Conservation (phyloP, 2,113 vertebrate genomes). For the Pachycephala philippinensis region DNA sequence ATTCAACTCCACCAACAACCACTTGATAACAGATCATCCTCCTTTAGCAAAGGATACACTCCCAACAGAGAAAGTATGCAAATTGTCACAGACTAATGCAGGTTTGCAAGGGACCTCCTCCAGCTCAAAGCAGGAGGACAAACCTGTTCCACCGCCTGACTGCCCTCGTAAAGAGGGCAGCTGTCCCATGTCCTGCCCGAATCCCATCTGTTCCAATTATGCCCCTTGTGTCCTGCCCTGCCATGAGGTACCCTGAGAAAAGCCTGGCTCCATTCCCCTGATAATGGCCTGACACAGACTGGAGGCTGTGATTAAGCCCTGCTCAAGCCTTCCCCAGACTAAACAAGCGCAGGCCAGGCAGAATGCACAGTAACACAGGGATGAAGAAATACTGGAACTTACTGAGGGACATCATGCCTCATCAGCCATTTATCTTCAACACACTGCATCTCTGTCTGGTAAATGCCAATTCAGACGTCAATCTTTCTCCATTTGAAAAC, state of each 20-base stretch:
- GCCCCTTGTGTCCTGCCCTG: not conserved
- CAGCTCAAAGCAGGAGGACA: not conserved
- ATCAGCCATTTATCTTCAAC: not conserved
- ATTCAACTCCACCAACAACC: not conserved
- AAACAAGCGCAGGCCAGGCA: not conserved
- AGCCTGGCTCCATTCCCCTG: not conserved
- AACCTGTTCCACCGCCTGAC: not conserved
- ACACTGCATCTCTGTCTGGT: not conserved
- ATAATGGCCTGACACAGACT: not conserved
- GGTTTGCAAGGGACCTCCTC: not conserved
- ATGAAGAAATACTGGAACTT: not conserved
- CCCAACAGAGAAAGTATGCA: not conserved
- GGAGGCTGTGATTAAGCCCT: not conserved
- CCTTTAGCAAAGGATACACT: not conserved
- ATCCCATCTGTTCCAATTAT: not conserved
- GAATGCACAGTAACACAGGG: not conserved
- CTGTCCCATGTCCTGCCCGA: fast-evolving
- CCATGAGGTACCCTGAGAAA: not conserved
- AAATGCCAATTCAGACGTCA: not conserved
- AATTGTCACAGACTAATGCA: not conserved
- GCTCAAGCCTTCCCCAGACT: not conserved
- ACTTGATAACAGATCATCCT: not conserved
- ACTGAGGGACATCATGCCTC: not conserved
- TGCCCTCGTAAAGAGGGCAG: fast-evolving
- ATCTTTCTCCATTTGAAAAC: not conserved